phyloP scores from a whole-genome alignment of 2,797 vertebrate genomes.

The Falco biarmicus region DNA sequence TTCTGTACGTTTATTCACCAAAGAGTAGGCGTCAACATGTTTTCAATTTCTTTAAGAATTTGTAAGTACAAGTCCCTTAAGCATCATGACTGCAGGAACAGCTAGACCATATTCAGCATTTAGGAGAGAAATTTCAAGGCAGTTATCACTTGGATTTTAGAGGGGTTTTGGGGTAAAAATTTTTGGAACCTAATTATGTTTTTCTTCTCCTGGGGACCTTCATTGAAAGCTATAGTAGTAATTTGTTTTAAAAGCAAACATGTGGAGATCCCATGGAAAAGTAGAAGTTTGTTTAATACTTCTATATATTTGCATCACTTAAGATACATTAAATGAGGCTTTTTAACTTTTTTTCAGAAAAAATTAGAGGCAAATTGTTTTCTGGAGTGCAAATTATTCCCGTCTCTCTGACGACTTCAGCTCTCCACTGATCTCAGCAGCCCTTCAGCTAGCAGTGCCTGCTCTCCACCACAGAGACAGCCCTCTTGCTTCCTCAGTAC shows the following conservation, averaged over 20 bases:
- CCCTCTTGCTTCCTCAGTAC: not conserved
- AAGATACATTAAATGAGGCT: not conserved
- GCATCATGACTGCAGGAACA: not conserved
- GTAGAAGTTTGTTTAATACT: not conserved
- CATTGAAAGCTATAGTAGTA: not conserved
- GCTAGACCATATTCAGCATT: not conserved
- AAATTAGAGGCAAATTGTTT: not conserved
- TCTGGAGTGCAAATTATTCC: not conserved
- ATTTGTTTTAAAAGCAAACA: not conserved
- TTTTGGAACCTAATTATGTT: not conserved
- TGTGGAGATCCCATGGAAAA: rapidly evolving
- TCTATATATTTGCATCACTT: not conserved
- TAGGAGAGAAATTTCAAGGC: not conserved
- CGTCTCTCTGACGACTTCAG: not conserved
- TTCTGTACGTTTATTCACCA: not conserved
- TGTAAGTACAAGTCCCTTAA: not conserved
- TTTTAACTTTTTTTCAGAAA: not conserved
- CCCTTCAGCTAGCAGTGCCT: not conserved
- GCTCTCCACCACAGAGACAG: not conserved
- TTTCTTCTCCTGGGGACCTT: not conserved
- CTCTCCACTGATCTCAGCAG: not conserved
- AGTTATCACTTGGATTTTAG: not conserved
- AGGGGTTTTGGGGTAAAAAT: not conserved
- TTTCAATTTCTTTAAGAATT: not conserved
- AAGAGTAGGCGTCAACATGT: not conserved